phyloP scores from a whole-genome alignment of 2,113 vertebrate genomes.

The Felis catus region F.catus_Fca126_mat1.0 CM031413.1:163756001-163756500 shows the following conservation, averaged over 20 bases:
- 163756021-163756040: slow-evolving; percentile 58
- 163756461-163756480: slow-evolving; percentile 5
- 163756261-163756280: neutral
- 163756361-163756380: neutral
- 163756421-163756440: neutral
- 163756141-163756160: slow-evolving; percentile 82
- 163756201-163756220: slow-evolving; percentile 63
- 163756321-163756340: no score
- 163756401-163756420: neutral
- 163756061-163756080: slow-evolving; percentile 90
- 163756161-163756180: slow-evolving; percentile 91
- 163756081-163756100: slow-evolving; percentile 93
- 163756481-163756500: neutral
- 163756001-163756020: slow-evolving; percentile 6
- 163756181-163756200: slow-evolving; percentile 78
- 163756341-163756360: neutral
- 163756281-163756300: neutral
- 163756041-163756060: slow-evolving; percentile 58
- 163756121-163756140: slow-evolving; percentile 84
- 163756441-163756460: neutral
- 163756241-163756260: neutral
- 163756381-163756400: neutral
- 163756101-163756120: slow-evolving; percentile 91
- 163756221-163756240: slow-evolving; percentile 55
- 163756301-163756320: neutral